A percentile compares a stretch with the other conserved stretches of the same genome.
These are phyloP conservation scores for Pissodes strobi DNA, from an alignment of 1,140 invertebrate genomes.

Conservation along the genomic window DNA sequence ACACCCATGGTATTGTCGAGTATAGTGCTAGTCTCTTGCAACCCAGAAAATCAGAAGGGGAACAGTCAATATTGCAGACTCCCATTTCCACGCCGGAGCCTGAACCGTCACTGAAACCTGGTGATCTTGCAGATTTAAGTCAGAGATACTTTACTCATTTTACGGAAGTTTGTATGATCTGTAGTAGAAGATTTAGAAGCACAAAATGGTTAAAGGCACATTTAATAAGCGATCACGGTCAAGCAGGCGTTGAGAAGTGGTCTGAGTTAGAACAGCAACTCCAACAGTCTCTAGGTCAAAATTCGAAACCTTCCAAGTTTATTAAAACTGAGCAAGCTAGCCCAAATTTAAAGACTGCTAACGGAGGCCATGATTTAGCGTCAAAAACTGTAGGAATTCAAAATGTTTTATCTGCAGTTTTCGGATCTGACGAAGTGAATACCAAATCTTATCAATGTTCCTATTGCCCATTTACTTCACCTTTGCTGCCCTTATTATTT, in stretches of 20 bases:
- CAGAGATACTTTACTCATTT: slow-evolving; percentile 72
- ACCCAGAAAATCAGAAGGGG: slow-evolving; percentile 58
- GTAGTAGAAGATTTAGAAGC: slow-evolving; percentile 84
- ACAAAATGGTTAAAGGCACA: slow-evolving; percentile 90
- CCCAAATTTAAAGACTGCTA: slow-evolving; percentile 66
- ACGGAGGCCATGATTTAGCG: slow-evolving; percentile 55
- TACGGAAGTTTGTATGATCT: slow-evolving; percentile 82
- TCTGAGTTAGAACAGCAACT: slow-evolving; percentile 64
- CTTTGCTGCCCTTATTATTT: slow-evolving; percentile 85
- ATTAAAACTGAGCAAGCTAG: slow-evolving; percentile 53
- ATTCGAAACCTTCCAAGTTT: slow-evolving; percentile 34
- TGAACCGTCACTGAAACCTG: slow-evolving; percentile 61
- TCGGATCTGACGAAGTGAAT: slow-evolving; percentile 61
- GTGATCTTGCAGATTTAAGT: slow-evolving; percentile 61
- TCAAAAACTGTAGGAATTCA: slow-evolving; percentile 54
- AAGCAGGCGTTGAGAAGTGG: slow-evolving; percentile 72
- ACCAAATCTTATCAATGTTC: slow-evolving; percentile 84
- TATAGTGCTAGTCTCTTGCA: slow-evolving; percentile 63
- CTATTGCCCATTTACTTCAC: slow-evolving; percentile 86
- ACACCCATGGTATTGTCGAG: slow-evolving; percentile 92
- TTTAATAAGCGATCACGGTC: slow-evolving; percentile 83
- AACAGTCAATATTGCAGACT: slow-evolving; percentile 13
- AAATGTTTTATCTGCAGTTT: slow-evolving; percentile 64
- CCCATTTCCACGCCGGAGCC: slow-evolving; percentile 53
- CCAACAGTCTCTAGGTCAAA: slow-evolving; percentile 44